Conservation (phyloP, 2,797 vertebrate species). For the Sciurus carolinensis region DNA sequence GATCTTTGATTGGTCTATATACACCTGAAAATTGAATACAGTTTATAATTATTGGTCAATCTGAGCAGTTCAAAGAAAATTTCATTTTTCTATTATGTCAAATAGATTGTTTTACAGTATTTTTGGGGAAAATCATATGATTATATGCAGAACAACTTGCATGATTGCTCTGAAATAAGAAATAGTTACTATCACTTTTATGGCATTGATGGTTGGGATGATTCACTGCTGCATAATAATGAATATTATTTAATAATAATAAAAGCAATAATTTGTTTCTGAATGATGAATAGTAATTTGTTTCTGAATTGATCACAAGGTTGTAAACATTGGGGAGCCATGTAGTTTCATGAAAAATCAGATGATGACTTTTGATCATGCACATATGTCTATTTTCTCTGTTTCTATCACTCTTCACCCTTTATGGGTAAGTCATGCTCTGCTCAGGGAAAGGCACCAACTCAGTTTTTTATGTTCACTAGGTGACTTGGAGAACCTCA, state of each 20-base stretch:
- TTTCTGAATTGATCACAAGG: background rate
- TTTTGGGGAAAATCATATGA: background rate
- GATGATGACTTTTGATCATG: background rate
- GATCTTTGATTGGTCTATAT: background rate
- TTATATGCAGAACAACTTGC: background rate
- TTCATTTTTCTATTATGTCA: background rate
- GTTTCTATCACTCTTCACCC: background rate
- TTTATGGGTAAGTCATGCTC: background rate
- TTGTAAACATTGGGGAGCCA: background rate
- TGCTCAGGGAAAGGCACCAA: background rate
- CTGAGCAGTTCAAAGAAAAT: background rate
- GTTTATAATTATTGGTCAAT: background rate
- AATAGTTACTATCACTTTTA: background rate
- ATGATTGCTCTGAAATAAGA: background rate
- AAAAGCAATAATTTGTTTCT: background rate
- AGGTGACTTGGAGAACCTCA: background rate
- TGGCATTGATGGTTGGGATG: background rate
- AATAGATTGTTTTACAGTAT: background rate
- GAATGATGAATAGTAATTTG: too few relatives aligned
- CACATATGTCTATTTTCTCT: background rate
- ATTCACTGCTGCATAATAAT: background rate
- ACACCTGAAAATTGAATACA: background rate
- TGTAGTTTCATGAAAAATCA: background rate
- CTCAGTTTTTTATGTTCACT: rapidly evolving
- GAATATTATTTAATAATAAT: background rate